Evolutionary conservation across 2,888 invertebrate species (phyloP).

Genomic region (Scaptomyza cyrtandrae): DNA sequence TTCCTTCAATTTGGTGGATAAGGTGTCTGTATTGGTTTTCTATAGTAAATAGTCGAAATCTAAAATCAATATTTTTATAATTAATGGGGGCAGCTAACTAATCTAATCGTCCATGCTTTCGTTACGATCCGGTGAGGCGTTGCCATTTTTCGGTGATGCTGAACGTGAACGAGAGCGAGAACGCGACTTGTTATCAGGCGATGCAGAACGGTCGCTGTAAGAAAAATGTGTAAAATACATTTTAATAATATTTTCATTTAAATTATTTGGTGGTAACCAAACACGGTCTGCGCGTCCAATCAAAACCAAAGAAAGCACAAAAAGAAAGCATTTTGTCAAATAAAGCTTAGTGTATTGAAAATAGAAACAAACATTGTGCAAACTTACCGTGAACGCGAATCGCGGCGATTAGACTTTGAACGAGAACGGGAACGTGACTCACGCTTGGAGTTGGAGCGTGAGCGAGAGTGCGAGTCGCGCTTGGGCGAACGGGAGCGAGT

Average conservation of each 20-base stretch:
- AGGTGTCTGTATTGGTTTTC: conserved; percentile 55
- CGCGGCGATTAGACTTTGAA: conserved; percentile 84
- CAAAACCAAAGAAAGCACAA: conserved; percentile 76
- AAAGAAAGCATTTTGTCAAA: conserved; percentile 61
- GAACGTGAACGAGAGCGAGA: conserved; percentile 86
- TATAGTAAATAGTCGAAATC: conserved; percentile 71
- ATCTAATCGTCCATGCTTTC: conserved; percentile 85
- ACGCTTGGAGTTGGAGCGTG: conserved; percentile 83
- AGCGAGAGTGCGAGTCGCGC: conserved; percentile 83
- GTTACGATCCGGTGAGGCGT: conserved; percentile 85
- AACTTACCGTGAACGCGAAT: conserved; percentile 86
- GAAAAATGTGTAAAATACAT: conserved; percentile 36
- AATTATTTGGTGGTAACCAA: conserved; percentile 46
- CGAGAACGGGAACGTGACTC: conserved; percentile 85
- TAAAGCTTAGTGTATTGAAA: conserved; percentile 16
- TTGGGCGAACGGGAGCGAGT: conserved; percentile 86
- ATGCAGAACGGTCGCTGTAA: conserved; percentile 88
- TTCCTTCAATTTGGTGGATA: conserved; percentile 47
- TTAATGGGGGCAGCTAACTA: conserved; percentile 73
- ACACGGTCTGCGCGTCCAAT: conserved; percentile 64
- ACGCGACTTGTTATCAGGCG: conserved; percentile 88
- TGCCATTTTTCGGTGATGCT: conserved; percentile 85
- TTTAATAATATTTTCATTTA: conserved; percentile 26
- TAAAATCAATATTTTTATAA: conserved; percentile 72
- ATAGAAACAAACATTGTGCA: background rate